A percentile compares a stretch with the other conserved stretches of the same genome.
phyloP scores from a whole-genome alignment of 2,888 invertebrate genomes.

The Catocala fraxini region DNA sequence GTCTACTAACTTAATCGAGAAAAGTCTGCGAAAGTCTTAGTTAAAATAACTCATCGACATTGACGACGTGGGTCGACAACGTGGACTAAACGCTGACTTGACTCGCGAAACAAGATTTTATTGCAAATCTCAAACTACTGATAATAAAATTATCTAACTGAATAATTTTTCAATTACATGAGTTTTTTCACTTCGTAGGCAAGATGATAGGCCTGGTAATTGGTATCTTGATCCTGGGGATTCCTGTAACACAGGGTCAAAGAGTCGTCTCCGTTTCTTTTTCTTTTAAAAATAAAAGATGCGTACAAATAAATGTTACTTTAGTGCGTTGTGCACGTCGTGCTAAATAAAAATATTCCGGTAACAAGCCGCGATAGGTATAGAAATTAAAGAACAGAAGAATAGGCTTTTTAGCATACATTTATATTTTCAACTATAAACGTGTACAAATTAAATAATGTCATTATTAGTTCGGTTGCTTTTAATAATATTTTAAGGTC shows the following conservation, averaged over 20 bases:
- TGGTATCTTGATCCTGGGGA: constrained; percentile 94
- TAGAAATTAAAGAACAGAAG: constrained; percentile 52
- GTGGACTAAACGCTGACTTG: constrained; percentile 54
- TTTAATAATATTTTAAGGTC: constrained; percentile 11
- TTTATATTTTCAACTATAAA: constrained; percentile 33
- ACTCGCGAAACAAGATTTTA: constrained; percentile 57
- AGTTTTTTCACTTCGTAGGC: constrained; percentile 99
- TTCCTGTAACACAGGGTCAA: constrained; percentile 95
- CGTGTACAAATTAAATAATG: constrained; percentile 11
- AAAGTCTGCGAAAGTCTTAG: constrained; percentile 55
- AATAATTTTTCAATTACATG: constrained; percentile 93
- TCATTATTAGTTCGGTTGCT: constrained; percentile 27
- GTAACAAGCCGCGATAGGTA: constrained; percentile 66
- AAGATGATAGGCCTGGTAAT: constrained; percentile 99
- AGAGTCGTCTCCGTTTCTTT: constrained; percentile 77
- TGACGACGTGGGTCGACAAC: constrained; percentile 38
- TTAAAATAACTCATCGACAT: constrained; percentile 24
- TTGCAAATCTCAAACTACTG: constrained; percentile 67
- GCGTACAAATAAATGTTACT: constrained; percentile 40
- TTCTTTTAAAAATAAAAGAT: constrained; percentile 49
- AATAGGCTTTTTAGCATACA: constrained; percentile 41
- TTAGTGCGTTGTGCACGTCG: constrained; percentile 51
- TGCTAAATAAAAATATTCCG: constrained; percentile 52
- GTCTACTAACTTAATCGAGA: constrained; percentile 56
- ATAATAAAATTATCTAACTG: constrained; percentile 76